A percentile compares a stretch with the other conserved stretches of the same genome.
Conservation (phyloP, 2,888 invertebrate species). For the Zygogramma bicolorata region DNA sequence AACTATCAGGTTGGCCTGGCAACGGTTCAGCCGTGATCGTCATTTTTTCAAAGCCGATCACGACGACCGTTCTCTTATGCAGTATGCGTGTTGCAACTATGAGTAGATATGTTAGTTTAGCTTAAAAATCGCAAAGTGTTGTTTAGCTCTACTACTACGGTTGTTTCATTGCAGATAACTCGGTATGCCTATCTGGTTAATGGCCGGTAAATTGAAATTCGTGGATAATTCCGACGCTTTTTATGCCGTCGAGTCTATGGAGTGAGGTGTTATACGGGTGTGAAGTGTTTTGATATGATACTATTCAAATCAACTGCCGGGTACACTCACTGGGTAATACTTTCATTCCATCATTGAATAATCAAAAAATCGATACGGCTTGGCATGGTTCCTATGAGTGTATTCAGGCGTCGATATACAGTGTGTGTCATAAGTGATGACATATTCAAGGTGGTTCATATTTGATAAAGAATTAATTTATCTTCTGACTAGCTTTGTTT, state of each 20-base stretch:
- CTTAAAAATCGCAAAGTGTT: conserved; percentile 44
- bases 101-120: conserved; percentile 43
- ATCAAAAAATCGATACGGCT: too few species aligned
- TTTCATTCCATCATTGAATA: too few species aligned
- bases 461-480: too few species aligned
- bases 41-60: conserved; percentile 51
- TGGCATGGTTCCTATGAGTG: too few species aligned
- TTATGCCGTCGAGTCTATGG: neutral
- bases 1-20: conserved; percentile 43
- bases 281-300: neutral
- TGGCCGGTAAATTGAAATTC: conserved; percentile 37
- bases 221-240: neutral
- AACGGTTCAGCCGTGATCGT: conserved; percentile 52
- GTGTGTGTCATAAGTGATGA: too few species aligned
- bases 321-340: too few species aligned
- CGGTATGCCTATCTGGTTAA: conserved; percentile 39
- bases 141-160: conserved; percentile 46
- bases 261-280: neutral
- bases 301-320: too few species aligned
- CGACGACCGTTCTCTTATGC: conserved; percentile 50
- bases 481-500: too few species aligned
- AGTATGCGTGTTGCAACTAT: conserved; percentile 52
- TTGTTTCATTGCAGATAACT: conserved; percentile 43
- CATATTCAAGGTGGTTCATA: too few species aligned
- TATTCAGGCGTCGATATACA: too few species aligned